Conservation (phyloP, 1,140 invertebrate species). For the Calephelis virginiensis region DNA sequence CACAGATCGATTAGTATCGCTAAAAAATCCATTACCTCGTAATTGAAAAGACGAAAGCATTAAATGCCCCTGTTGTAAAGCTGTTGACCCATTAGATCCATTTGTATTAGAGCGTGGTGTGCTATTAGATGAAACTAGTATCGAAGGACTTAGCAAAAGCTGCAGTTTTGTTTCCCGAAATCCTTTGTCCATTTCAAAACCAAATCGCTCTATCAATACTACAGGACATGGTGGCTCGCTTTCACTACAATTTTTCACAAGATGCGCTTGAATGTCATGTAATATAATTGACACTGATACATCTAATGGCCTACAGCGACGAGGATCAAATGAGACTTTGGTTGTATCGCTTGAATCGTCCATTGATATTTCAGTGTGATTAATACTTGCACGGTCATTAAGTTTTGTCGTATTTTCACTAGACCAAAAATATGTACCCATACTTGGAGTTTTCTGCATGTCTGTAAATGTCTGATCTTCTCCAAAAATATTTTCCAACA, state of each 20-base stretch:
- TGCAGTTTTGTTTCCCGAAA: conserved; percentile 95
- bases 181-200: conserved; percentile 97
- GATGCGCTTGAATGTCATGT: conserved; percentile 96
- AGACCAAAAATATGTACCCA: conserved; percentile 74
- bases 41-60: conserved; percentile 93
- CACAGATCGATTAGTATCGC: conserved; percentile 90
- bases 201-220: conserved; percentile 92
- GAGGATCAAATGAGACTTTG: conserved; percentile 87
- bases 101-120: conserved; percentile 79
- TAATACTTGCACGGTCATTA: conserved; percentile 74
- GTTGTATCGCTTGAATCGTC: conserved; percentile 77
- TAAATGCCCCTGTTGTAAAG: conserved; percentile 91
- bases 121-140: conserved; percentile 88
- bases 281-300: conserved; percentile 96
- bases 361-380: conserved; percentile 79
- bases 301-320: conserved; percentile 92
- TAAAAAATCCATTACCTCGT: conserved; percentile 98
- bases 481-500: conserved; percentile 98
- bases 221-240: conserved; percentile 94
- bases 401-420: conserved; percentile 72
- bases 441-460: conserved; percentile 85
- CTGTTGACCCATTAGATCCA: conserved; percentile 74
- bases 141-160: conserved; percentile 92
- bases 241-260: conserved; percentile 92
- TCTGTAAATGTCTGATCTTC: conserved; percentile 96